These are phyloP conservation scores for Archips crataeganus DNA, from an alignment of 2,888 invertebrate species.

Conservation along the genomic window DNA sequence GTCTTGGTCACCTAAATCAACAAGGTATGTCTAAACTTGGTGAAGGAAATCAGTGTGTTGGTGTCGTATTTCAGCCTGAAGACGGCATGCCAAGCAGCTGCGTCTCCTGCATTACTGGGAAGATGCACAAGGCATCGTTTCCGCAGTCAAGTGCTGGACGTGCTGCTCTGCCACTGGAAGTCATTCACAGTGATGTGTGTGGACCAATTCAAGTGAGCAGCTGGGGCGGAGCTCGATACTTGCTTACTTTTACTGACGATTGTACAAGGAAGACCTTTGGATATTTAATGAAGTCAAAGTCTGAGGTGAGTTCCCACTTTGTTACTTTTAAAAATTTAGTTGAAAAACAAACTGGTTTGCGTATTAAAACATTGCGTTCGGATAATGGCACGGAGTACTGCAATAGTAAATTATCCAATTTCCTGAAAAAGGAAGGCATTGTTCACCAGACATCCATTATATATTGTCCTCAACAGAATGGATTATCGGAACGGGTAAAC, in stretches of 20 bases:
- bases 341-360: constrained; percentile 43
- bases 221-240: constrained; percentile 33
- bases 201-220: constrained; percentile 25
- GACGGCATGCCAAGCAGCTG: too few species aligned
- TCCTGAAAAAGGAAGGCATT: background rate
- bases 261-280: constrained; percentile 32
- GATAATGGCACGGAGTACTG: constrained; percentile 46
- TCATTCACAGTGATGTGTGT: constrained; percentile 33
- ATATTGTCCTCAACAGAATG: background rate
- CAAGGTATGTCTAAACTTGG: too few species aligned
- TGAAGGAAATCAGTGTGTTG: too few species aligned
- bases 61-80: too few species aligned
- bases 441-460: background rate
- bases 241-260: constrained; percentile 36
- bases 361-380: constrained; percentile 38
- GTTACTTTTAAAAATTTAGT: constrained; percentile 29
- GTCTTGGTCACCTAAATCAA: too few species aligned
- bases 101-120: too few species aligned
- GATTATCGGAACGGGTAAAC: background rate
- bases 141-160: too few species aligned
- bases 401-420: constrained; percentile 12
- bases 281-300: constrained; percentile 32
- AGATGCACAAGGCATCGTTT: too few species aligned
- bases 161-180: constrained; percentile 6
- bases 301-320: constrained; percentile 29